phyloP scores from a whole-genome alignment of 1,140 invertebrate species.

The Parapsyche elsis region DNA sequence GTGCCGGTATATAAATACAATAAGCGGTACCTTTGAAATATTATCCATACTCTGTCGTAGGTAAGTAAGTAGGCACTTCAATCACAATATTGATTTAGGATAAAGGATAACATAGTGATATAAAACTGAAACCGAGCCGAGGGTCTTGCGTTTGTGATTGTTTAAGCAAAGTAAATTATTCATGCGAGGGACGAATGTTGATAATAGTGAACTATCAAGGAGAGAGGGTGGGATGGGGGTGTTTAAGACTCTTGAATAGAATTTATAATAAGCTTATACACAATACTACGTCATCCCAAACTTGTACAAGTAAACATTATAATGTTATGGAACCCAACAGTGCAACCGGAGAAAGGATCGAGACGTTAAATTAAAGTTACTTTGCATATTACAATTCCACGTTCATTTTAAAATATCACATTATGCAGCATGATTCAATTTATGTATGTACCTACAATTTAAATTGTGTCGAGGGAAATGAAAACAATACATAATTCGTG shows the following conservation, averaged over 20 bases:
- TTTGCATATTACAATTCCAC: no score
- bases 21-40: no score
- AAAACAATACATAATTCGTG: no score
- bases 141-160: neutral
- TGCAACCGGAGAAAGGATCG: no score
- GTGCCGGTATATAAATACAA: neutral
- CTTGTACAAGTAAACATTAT: no score
- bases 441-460: no score
- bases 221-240: neutral
- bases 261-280: slow-evolving; percentile 12
- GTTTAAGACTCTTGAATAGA: slow-evolving; percentile 32
- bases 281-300: neutral
- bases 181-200: slow-evolving; percentile 8
- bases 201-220: slow-evolving; percentile 14
- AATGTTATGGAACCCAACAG: no score
- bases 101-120: slow-evolving; percentile 23
- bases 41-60: neutral
- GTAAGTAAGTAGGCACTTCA: neutral
- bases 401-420: no score
- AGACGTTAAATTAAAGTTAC: no score
- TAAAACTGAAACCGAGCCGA: slow-evolving; percentile 1
- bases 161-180: slow-evolving; percentile 2
- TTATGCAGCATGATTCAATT: no score
- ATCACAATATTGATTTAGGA: slow-evolving; percentile 30
- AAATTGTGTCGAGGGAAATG: no score